phyloP scores from a whole-genome alignment of 2,888 invertebrate genomes.

The Stenodera caucasica region DNA sequence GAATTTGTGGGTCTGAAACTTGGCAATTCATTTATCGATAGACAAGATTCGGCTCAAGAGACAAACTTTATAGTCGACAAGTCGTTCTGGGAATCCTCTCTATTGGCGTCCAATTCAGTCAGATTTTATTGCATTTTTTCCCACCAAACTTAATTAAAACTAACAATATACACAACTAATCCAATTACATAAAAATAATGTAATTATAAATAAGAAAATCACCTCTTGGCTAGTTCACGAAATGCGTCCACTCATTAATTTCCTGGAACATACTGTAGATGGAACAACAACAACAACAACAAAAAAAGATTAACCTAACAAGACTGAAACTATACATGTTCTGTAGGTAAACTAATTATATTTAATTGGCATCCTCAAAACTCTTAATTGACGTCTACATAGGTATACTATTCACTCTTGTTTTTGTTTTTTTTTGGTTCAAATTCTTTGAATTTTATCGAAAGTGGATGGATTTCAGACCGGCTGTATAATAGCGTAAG shows the following conservation, averaged over 20 bases:
- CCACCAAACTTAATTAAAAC: background rate
- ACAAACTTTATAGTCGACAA: no score
- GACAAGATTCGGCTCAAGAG: no score
- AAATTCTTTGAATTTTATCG: no score
- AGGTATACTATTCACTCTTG: no score
- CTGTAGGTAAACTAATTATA: slow-evolving; percentile 23
- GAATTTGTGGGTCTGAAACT: no score
- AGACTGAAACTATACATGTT: slow-evolving; percentile 20
- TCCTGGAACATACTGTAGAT: background rate
- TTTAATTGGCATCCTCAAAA: slow-evolving; percentile 17
- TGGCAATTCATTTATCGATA: no score
- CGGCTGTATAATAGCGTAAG: background rate
- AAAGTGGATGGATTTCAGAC: no score
- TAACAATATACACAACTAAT: background rate
- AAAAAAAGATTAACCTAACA: slow-evolving; percentile 18
- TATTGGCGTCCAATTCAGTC: background rate
- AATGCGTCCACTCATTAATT: background rate
- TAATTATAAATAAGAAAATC: background rate
- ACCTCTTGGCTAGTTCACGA: background rate
- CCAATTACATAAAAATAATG: background rate
- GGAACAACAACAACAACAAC: background rate
- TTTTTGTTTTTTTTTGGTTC: no score
- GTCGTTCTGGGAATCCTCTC: background rate
- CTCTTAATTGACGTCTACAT: slow-evolving; percentile 14
- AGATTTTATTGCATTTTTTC: background rate